These are phyloP conservation scores for Rhynchotus rufescens DNA, from an alignment of 2,797 vertebrate species.

Conservation along the genomic window DNA sequence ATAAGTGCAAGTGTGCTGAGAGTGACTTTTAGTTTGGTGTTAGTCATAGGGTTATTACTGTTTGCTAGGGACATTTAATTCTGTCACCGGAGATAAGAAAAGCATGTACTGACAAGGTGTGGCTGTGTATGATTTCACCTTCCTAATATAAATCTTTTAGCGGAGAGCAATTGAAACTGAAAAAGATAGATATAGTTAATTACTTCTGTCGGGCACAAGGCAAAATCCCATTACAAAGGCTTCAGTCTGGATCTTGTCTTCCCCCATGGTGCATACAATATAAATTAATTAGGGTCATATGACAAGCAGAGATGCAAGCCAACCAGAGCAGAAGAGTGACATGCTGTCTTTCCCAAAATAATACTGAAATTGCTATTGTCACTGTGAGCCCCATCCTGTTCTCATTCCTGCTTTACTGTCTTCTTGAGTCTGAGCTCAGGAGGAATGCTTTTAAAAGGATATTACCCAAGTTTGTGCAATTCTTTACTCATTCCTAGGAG, in stretches of 20 bases:
- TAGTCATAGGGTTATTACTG: not conserved
- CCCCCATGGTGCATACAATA: conserved; percentile 3
- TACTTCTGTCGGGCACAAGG: conserved; percentile 47
- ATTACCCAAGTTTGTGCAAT: not conserved
- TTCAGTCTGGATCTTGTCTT: conserved; percentile 54
- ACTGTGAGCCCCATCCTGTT: not conserved
- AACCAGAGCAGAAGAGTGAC: not conserved
- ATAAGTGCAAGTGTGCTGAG: not conserved
- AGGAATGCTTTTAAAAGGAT: not conserved
- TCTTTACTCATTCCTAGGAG: not conserved
- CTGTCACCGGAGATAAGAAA: conserved; percentile 21
- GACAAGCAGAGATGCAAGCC: conserved; percentile 8
- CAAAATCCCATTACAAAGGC: conserved; percentile 51
- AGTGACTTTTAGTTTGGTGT: not conserved
- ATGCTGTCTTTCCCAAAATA: not conserved
- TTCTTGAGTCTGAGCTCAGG: not conserved
- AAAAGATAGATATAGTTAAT: conserved; percentile 68
- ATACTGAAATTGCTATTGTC: conserved; percentile 15
- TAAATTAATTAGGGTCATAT: conserved; percentile 49
- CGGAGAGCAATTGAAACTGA: conserved; percentile 53
- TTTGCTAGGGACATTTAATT: conserved; percentile 24
- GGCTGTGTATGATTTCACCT: conserved; percentile 42
- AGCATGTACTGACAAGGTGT: conserved; percentile 15
- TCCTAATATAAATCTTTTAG: conserved; percentile 42
- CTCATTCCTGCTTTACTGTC: not conserved